Evolutionary conservation across 2,113 vertebrate genomes (phyloP), one percentile per base, ranked within the genome.

Genomic region (Zosterops lateralis): DNA sequence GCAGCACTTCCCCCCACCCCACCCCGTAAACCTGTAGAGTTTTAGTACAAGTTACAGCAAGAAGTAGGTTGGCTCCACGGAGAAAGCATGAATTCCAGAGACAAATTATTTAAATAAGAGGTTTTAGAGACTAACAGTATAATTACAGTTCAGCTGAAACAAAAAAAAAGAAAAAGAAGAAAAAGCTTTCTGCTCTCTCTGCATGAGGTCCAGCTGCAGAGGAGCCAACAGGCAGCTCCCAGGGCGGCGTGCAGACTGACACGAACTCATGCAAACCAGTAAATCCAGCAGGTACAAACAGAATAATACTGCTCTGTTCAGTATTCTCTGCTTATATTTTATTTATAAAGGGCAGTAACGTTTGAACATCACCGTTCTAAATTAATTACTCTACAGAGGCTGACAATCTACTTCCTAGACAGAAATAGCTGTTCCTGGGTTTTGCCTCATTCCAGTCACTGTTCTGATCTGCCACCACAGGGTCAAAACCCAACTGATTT

Each of bases 81-180:
- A 96, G 76, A 74, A 87, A 82, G 42, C 62, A 79, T 58, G 80
- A 94, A 94, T 97, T 91, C 92, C 90, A 94, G 57, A 96, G 91
- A 95, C 89, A 93, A 95, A 96, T 95, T 96, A 96, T 74, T 88
- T 97, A 94, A 97, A 94, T 93, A 93, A 95, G 95, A 93, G 40
- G 90, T 56, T 94, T 92, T 87, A 88, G 86, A 96, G 78, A 91
- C 79, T 96, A 96, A 95, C 89, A 92, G 56, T 79, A 12, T 96
- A 97, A 97, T 96, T 97, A 94, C 82, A 97, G 89, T 82, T 96
- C 91, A 95, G 75, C 42, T 85, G 56, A 95, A 96, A 34, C 6
- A 29, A 7, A n/a, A n/a, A n/a, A n/a, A n/a, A n/a, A n/a, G n/a
- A n/a, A n/a, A n/a, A n/a, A n/a, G n/a, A n/a, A n/a, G n/a, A n/a